Conservation (phyloP, 2,113 vertebrate species). For the Marmota flaviventris region DNA sequence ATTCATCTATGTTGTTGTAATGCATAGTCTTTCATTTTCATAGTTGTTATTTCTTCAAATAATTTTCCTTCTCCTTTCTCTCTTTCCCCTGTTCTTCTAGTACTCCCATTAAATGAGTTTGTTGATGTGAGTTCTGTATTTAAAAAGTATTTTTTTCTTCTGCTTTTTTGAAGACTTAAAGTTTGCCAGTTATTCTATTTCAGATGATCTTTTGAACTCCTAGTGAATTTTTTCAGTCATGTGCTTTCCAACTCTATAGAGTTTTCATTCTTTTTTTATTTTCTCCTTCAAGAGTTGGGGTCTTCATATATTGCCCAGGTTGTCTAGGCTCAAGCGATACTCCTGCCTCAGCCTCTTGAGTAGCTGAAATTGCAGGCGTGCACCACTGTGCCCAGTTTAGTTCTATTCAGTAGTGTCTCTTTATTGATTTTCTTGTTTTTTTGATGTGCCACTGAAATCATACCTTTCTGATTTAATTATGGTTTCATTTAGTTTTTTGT, state of each 20-base stretch:
- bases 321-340: not conserved
- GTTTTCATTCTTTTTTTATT: slow-evolving; percentile 18
- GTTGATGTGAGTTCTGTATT: not conserved
- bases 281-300: not conserved
- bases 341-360: not conserved
- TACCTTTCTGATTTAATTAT: slow-evolving; percentile 10
- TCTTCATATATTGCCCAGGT: not conserved
- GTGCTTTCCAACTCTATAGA: not conserved
- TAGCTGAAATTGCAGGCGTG: not conserved
- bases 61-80: not conserved
- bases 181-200: not conserved
- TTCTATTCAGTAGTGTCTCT: not conserved
- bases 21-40: slow-evolving; percentile 27
- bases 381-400: not conserved
- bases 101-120: not conserved
- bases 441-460: not conserved
- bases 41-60: not conserved
- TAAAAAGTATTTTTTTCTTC: not conserved
- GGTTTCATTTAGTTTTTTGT: not conserved
- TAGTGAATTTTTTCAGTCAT: not conserved
- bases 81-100: not conserved
- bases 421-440: not conserved
- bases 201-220: not conserved
- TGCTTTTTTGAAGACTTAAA: not conserved
- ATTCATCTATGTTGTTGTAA: not conserved